Evolutionary conservation across 2,888 invertebrate genomes (phyloP).

Genomic region (Drosophila algonquin): DNA sequence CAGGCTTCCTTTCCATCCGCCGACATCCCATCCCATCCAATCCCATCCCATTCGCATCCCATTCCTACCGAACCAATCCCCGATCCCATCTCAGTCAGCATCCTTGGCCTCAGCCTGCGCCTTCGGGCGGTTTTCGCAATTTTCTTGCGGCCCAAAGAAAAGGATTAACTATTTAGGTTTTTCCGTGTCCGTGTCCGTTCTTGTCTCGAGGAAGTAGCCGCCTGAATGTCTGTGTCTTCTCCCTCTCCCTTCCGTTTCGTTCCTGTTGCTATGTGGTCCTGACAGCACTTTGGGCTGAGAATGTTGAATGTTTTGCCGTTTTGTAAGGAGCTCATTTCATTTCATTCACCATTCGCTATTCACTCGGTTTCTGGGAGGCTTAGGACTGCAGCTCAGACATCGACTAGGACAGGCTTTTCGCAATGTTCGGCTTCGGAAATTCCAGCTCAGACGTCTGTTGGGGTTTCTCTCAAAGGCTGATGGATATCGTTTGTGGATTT

Average conservation of each 20-base stretch:
- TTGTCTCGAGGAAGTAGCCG: constrained; percentile 66
- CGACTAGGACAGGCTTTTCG: constrained; percentile 17
- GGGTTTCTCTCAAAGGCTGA: constrained; percentile 3
- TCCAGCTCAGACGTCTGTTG: constrained; percentile 8
- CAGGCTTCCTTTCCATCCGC: constrained; percentile 57
- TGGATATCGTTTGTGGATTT: constrained; percentile 16
- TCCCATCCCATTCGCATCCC: constrained; percentile 34
- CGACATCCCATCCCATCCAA: background rate
- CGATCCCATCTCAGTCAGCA: constrained; percentile 3
- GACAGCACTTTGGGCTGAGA: constrained; percentile 37
- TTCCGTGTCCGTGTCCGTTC: constrained; percentile 37
- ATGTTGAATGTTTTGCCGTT: constrained; percentile 3
- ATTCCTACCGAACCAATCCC: background rate
- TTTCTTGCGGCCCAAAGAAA: constrained; percentile 49
- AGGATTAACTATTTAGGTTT: constrained; percentile 74
- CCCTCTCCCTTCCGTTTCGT: constrained; percentile 13
- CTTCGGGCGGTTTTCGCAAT: constrained; percentile 51
- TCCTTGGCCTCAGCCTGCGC: constrained; percentile 35
- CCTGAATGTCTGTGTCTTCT: constrained; percentile 31
- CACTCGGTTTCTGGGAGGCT: constrained; percentile 20
- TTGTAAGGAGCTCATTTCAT: constrained; percentile 36
- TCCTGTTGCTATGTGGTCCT: constrained; percentile 15
- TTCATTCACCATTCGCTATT: constrained; percentile 10
- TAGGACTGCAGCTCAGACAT: constrained; percentile 1
- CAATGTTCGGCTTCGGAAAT: constrained; percentile 30